Evolutionary conservation across 2,888 invertebrate species (phyloP).

Genomic region (Tetragonula carbonaria): DNA sequence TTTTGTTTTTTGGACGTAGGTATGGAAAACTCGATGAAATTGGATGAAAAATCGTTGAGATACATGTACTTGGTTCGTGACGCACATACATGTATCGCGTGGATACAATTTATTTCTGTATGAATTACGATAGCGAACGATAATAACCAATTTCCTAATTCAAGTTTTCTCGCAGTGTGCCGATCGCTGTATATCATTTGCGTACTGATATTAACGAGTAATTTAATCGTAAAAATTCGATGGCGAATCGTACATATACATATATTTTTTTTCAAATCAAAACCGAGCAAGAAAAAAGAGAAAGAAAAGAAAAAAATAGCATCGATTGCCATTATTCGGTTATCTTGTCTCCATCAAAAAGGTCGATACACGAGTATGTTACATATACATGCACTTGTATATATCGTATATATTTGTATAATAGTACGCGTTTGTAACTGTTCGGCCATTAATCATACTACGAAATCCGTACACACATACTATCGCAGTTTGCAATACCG

Average conservation of each 20-base stretch:
- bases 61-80: background rate
- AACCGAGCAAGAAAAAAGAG: constrained; percentile 7
- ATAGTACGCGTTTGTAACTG: background rate
- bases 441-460: constrained; percentile 45
- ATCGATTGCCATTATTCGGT: constrained; percentile 35
- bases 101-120: background rate
- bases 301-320: background rate
- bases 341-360: constrained; percentile 45
- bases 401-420: background rate
- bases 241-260: background rate
- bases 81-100: background rate
- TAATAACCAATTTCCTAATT: constrained; percentile 39
- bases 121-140: background rate
- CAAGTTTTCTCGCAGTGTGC: background rate
- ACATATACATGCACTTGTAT: background rate
- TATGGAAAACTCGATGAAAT: constrained; percentile 3
- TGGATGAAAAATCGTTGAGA: background rate
- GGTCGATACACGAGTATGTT: constrained; percentile 26
- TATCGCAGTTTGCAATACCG: background rate
- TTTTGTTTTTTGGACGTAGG: background rate
- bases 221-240: constrained; percentile 36
- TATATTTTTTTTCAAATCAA: constrained; percentile 22
- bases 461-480: constrained; percentile 37
- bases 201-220: background rate
- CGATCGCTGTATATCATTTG: background rate